phyloP scores from a whole-genome alignment of 2,888 invertebrate genomes.

The Beris morrisii region DNA sequence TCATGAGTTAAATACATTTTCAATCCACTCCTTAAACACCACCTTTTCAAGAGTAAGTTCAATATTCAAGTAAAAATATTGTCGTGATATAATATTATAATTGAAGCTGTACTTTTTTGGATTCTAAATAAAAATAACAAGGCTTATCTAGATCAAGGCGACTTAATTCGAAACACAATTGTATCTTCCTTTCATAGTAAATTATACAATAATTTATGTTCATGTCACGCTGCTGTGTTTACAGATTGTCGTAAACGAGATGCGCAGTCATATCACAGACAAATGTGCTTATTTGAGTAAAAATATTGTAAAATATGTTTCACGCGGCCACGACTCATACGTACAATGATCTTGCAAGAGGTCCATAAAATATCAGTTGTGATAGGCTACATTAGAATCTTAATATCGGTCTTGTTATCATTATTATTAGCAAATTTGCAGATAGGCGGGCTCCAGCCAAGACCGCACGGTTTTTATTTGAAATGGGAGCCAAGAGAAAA shows the following conservation, averaged over 20 bases:
- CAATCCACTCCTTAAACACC: too few species aligned
- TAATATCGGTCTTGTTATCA: neutral
- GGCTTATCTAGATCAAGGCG: constrained; percentile 20
- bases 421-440: constrained; percentile 8
- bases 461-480: constrained; percentile 1
- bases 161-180: neutral
- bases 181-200: neutral
- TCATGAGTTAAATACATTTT: too few species aligned
- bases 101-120: too few species aligned
- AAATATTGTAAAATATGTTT: neutral
- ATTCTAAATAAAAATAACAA: neutral
- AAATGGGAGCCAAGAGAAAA: constrained; percentile 1
- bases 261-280: neutral
- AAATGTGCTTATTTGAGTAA: too few species aligned
- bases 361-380: constrained; percentile 11
- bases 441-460: neutral
- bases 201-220: constrained; percentile 18
- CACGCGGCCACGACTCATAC: neutral
- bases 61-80: too few species aligned
- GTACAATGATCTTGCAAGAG: constrained; percentile 9
- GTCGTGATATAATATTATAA: too few species aligned
- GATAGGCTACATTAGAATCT: constrained; percentile 14
- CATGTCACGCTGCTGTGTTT: constrained; percentile 22
- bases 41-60: too few species aligned
- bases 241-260: constrained; percentile 14